A percentile compares a stretch with the other conserved stretches of the same genome.
These are phyloP conservation scores for Epinephelus moara DNA, from an alignment of 2,113 vertebrate genomes.

Conservation along the genomic window DNA sequence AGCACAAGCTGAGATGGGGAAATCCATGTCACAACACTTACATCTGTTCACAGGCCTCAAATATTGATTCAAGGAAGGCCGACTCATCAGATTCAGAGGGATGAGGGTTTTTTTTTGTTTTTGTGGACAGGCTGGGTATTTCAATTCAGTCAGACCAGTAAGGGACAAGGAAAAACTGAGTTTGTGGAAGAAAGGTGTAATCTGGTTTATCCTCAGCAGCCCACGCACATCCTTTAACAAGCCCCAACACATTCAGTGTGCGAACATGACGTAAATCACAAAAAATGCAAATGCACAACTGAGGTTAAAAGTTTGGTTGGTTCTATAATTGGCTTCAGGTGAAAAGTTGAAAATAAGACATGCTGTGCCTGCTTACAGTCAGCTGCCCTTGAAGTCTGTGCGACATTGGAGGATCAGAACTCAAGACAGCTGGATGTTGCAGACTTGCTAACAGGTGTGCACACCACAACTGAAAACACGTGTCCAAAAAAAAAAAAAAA, in stretches of 20 bases:
- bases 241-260: background rate
- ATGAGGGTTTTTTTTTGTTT: background rate
- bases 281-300: background rate
- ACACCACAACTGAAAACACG: conserved; percentile 41
- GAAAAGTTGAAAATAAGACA: conserved; percentile 7
- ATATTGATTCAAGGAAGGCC: background rate
- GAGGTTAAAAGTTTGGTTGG: background rate
- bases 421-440: background rate
- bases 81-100: conserved; percentile 17
- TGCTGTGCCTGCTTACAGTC: background rate
- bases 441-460: conserved; percentile 15
- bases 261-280: background rate
- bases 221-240: conserved; percentile 60
- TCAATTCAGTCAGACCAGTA: conserved; percentile 1
- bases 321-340: background rate
- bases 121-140: conserved; percentile 1
- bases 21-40: conserved; percentile 28
- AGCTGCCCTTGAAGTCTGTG: background rate
- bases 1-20: conserved; percentile 48
- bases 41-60: background rate
- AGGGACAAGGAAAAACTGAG: conserved; percentile 29
- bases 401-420: background rate
- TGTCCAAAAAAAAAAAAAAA: background rate
- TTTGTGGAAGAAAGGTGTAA: conserved; percentile 11
- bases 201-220: conserved; percentile 24